Conservation (phyloP, 2,888 invertebrate species). For the Rapana venosa region DNA sequence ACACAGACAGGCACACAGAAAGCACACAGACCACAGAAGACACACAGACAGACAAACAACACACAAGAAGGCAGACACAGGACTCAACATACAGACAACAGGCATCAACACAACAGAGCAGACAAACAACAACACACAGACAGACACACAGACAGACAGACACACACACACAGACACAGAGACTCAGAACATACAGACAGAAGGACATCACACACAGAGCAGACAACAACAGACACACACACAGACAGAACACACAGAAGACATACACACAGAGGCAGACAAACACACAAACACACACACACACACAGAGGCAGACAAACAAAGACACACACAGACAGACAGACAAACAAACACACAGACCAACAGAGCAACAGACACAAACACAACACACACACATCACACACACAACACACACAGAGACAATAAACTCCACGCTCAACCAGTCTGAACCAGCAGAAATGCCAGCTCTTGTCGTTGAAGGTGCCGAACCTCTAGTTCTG, state of each 20-base stretch:
- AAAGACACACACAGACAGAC: background rate
- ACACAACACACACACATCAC: background rate
- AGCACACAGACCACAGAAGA: too few species aligned
- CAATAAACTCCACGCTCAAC: background rate
- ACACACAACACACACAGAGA: background rate
- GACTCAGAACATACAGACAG: background rate
- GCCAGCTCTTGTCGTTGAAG: constrained; percentile 68
- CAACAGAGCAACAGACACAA: too few species aligned
- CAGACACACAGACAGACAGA: background rate
- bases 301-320: background rate
- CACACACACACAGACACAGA: background rate
- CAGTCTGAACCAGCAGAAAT: constrained; percentile 59
- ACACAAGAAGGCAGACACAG: background rate
- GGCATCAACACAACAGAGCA: background rate
- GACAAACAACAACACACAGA: background rate
- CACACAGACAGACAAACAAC: background rate
- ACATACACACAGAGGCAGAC: background rate
- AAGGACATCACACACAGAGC: background rate
- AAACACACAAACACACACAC: background rate
- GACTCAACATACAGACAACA: background rate
- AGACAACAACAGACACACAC: background rate
- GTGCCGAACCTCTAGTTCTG: constrained; percentile 61
- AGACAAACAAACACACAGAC: background rate
- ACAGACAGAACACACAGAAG: background rate
- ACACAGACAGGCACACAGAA: background rate